phyloP scores from a whole-genome alignment of 2,888 invertebrate genomes.

The Thymelicus sylvestris region DNA sequence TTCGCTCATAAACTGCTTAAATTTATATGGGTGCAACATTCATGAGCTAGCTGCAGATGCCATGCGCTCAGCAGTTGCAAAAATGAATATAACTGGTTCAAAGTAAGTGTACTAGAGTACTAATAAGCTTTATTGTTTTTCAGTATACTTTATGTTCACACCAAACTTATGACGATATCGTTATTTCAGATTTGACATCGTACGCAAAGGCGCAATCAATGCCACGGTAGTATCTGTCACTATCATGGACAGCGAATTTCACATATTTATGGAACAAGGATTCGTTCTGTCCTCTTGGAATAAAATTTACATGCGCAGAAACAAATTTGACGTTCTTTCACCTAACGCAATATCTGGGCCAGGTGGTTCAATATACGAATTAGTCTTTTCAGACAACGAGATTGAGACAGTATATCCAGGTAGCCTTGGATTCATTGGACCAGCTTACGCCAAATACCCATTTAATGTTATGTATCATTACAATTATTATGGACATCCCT shows the following conservation, averaged over 20 bases:
- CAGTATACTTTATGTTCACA: no score
- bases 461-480: constrained; percentile 79
- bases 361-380: constrained; percentile 82
- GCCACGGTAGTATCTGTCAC: constrained; percentile 86
- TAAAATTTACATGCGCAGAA: constrained; percentile 85
- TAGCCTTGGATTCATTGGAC: constrained; percentile 85
- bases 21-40: constrained; percentile 85
- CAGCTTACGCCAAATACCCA: constrained; percentile 71
- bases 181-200: constrained; percentile 85
- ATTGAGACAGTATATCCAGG: constrained; percentile 72
- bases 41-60: constrained; percentile 84
- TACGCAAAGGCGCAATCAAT: constrained; percentile 87
- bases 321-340: constrained; percentile 86
- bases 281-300: constrained; percentile 88
- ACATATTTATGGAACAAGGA: constrained; percentile 83
- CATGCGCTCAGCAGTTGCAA: constrained; percentile 86
- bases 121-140: no score
- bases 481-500: constrained; percentile 87
- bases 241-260: constrained; percentile 86
- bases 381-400: constrained; percentile 78
- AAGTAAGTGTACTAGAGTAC: constrained; percentile 68
- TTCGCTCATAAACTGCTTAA: constrained; percentile 86
- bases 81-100: constrained; percentile 87
- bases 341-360: constrained; percentile 81
- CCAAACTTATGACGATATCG: not conserved